phyloP scores from a whole-genome alignment of 2,797 vertebrate genomes.

The Molossus molossus region DNA sequence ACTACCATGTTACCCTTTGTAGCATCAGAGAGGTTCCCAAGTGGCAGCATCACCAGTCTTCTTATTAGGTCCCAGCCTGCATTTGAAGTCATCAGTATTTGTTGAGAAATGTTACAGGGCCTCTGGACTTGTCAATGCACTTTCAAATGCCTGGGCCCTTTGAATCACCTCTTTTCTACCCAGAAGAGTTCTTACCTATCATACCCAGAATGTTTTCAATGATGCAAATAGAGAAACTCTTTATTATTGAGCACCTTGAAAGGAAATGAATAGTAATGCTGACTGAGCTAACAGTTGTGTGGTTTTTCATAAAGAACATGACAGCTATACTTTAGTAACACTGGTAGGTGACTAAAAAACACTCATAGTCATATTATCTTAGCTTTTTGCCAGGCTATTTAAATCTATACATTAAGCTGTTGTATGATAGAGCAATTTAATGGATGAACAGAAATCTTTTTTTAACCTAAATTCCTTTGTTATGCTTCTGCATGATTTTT shows the following conservation, averaged over 20 bases:
- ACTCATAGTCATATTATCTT: neutral
- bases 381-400: neutral
- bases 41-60: neutral
- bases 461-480: constrained; percentile 16
- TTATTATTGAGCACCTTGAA: constrained; percentile 16
- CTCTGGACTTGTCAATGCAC: neutral
- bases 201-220: neutral
- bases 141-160: neutral
- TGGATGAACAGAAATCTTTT: neutral
- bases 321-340: constrained; percentile 30
- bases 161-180: neutral
- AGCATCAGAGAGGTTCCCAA: neutral
- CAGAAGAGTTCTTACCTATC: neutral
- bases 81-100: neutral
- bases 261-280: neutral
- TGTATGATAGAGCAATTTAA: neutral
- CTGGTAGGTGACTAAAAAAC: neutral
- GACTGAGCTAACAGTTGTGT: neutral
- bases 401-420: constrained; percentile 27
- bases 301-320: neutral
- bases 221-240: neutral
- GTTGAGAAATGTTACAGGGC: neutral
- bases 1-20: neutral
- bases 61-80: neutral
- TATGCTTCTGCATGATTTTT: neutral